Conservation (phyloP, 2,113 vertebrate species). For the Ancistrus triradiatus region DNA sequence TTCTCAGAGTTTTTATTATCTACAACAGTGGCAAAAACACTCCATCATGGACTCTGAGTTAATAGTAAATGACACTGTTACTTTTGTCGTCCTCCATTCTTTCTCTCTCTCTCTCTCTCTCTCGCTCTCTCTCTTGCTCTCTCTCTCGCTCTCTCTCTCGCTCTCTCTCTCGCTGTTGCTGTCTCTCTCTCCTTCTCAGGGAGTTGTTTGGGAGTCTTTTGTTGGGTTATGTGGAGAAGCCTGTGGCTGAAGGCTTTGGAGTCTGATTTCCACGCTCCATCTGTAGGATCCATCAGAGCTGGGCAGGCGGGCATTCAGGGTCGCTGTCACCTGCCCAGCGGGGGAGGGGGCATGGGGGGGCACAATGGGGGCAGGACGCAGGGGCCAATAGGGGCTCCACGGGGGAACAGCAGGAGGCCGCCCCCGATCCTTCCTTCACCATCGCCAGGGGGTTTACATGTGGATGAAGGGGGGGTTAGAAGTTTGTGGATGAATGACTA, state of each 20-base stretch:
- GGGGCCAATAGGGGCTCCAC: slow-evolving; percentile 76
- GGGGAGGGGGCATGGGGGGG: slow-evolving; percentile 75
- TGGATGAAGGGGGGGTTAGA: slow-evolving; percentile 36
- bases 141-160: too few species aligned
- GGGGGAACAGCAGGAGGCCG: slow-evolving; percentile 88
- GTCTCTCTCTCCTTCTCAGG: slow-evolving; percentile 54
- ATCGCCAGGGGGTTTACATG: slow-evolving; percentile 62
- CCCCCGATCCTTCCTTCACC: slow-evolving; percentile 73
- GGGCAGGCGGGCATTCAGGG: slow-evolving; percentile 89
- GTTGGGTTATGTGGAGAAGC: slow-evolving; percentile 83
- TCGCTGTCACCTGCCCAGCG: slow-evolving; percentile 99
- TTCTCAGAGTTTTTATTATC: slow-evolving; percentile 62
- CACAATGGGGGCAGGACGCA: slow-evolving; percentile 80
- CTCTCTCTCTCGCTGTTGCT: slow-evolving; percentile 48
- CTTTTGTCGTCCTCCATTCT: slow-evolving; percentile 70
- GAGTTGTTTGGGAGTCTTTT: slow-evolving; percentile 93
- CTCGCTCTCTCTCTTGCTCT: too few species aligned
- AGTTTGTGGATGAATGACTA: slow-evolving; percentile 15
- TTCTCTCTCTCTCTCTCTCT: slow-evolving; percentile 48
- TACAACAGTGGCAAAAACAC: slow-evolving; percentile 62
- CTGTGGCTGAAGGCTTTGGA: slow-evolving; percentile 96
- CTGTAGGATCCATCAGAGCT: slow-evolving; percentile 98
- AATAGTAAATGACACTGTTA: slow-evolving; percentile 94
- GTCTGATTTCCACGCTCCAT: slow-evolving; percentile 99
- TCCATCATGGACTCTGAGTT: slow-evolving; percentile 77